Evolutionary conservation across 2,888 invertebrate genomes (phyloP).

Genomic region (Leucophora obtusa): DNA sequence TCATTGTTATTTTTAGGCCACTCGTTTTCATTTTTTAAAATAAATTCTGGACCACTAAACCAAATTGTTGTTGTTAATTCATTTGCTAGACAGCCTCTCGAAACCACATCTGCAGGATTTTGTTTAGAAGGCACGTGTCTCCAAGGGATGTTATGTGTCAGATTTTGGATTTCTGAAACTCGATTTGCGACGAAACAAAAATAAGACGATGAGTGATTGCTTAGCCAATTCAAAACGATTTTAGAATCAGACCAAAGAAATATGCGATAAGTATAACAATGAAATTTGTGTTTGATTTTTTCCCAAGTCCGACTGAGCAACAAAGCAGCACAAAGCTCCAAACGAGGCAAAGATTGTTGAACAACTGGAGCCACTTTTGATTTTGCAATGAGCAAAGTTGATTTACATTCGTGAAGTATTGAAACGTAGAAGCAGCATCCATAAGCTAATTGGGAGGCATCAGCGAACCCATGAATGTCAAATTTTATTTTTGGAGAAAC

Average conservation of each 20-base stretch:
- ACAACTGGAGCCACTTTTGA: background rate
- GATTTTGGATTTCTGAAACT: constrained; percentile 39
- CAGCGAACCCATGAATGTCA: constrained; percentile 9
- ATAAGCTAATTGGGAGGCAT: background rate
- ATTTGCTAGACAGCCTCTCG: background rate
- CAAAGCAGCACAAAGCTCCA: background rate
- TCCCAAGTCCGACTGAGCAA: constrained; percentile 3
- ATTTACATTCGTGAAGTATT: background rate
- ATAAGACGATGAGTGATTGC: background rate
- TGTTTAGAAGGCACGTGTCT: background rate
- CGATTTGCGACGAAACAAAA: background rate
- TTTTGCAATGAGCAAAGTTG: background rate
- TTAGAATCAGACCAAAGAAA: constrained; percentile 54
- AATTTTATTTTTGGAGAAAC: background rate
- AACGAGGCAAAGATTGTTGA: background rate
- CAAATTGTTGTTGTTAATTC: constrained; percentile 1
- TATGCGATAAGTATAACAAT: background rate
- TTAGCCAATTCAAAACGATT: background rate
- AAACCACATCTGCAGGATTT: constrained; percentile 2
- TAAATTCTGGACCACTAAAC: constrained; percentile 3
- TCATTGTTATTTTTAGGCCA: background rate
- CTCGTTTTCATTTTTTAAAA: background rate
- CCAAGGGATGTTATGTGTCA: background rate
- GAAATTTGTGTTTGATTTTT: constrained; percentile 14
- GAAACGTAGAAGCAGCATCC: constrained; percentile 1